Conservation (phyloP, 2,797 vertebrate species). For the Falco concolor region DNA sequence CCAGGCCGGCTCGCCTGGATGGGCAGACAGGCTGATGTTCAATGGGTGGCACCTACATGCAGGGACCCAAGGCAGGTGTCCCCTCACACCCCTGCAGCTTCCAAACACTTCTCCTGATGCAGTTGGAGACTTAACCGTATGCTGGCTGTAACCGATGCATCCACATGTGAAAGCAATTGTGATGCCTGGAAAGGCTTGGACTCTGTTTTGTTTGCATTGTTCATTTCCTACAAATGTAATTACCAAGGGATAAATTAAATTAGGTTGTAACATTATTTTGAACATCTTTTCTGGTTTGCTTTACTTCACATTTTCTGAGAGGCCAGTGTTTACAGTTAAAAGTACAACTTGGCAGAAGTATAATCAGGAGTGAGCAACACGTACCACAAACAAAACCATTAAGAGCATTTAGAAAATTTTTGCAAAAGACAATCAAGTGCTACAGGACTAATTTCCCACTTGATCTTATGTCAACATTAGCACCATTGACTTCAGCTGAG, state of each 20-base stretch:
- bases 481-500: constrained; percentile 33
- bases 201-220: constrained; percentile 47
- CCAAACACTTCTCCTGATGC: neutral
- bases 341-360: constrained; percentile 72
- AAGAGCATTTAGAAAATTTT: constrained; percentile 27
- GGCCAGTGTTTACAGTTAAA: constrained; percentile 73
- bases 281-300: constrained; percentile 73
- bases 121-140: neutral
- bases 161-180: constrained; percentile 47
- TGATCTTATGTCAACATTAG: constrained; percentile 54
- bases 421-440: constrained; percentile 28
- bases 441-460: constrained; percentile 18
- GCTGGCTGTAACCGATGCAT: neutral
- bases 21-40: neutral
- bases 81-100: neutral
- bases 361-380: constrained; percentile 55
- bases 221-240: constrained; percentile 57
- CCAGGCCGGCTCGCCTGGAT: rapidly evolving
- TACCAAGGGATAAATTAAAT: constrained; percentile 52
- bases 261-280: constrained; percentile 69
- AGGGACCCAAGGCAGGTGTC: neutral
- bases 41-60: neutral
- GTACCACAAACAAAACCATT: constrained; percentile 59
- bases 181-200: constrained; percentile 17
- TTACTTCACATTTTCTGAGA: constrained; percentile 74